Base-by-base conservation (phyloP, 2,888 invertebrate species). In the Onthophagus sagittarius region DNA sequence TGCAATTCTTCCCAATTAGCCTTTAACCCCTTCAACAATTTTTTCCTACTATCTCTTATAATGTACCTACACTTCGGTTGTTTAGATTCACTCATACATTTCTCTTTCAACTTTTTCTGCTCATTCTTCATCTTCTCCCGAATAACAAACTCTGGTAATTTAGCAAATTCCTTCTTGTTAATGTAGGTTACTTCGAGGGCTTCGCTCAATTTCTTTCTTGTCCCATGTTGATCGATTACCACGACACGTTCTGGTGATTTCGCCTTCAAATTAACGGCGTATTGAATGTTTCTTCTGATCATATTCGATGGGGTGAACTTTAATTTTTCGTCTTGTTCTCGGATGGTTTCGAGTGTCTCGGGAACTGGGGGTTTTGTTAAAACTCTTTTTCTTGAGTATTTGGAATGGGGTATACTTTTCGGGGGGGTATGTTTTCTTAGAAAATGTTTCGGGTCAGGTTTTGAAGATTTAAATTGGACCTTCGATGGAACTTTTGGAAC, bases 1-100 rank as follows among this genome's bases (percentile, higher is more conserved):
- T 94, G 94, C 82, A 94, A 86, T 78, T 94, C 89, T 76, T 91
- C 90, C 92, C 96, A 95, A 82, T 95, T 94, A 71, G 89, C 86
- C 82, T 95, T 94, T 79, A 95, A 85, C n/a, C 93, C 93, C 3
- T 31, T 23, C 7, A 67, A 32, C n/a, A 67, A 67, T 23, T 23
- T 15, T 23, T n/a, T 32, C 31, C 67, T 1, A 80, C 92, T 91
- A 73, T 90, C 87, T 75, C 88, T 88, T 0, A 87, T 87, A 15
- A 93, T 88, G 75, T 67, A 67, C 32, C 9, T 15, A 83, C 90
- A 91, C 71, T 88, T 84, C 72, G 67, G 67, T 63, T 63, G 1
- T 67, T n/a, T 82, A 5, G 77, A n/a, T n/a, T n/a, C 77, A 64
- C 81, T 77, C 3, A 2, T 23, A 1, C 23, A 23, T 75, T 80